Base-by-base conservation (phyloP, 2,797 vertebrate genomes). In the Botia almorhae region DNA sequence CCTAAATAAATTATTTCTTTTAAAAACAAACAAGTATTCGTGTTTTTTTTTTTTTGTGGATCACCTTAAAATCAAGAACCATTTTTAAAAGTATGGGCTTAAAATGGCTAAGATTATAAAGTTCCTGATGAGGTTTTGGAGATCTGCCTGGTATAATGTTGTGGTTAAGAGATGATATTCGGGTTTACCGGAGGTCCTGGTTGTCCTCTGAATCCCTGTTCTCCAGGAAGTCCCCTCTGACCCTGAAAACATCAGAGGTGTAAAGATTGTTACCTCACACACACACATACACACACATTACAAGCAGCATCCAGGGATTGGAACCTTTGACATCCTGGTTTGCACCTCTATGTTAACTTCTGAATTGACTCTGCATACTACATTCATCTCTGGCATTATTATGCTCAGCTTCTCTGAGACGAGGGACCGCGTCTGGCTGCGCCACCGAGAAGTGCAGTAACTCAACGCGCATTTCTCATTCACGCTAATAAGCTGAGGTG, bases 151-250 rank as follows among this genome's bases (percentile, higher is more conserved):
- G 39, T 43, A 10, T 43, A 43, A 43, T 8, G 39, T 43, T 43
- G 1, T 43, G 39, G 7, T 7, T 43, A 2, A 16, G 33, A 17
- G 14, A 36, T 2, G 7, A 12, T n/a, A 7, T 14, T 0, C 33
- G 58, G 1, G 0, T 78, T 93, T 94, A 99, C 98, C 90, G 82
- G 83, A 4, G 69, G 80, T 83, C 98, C 98, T 64, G 84, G 2
- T 16, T 83, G 91, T 86, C 98, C 98, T 63, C 84, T 93, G 8
- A 92, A 93, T 33, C 98, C 98, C 68, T 93, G 85, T 75, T 94
- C 91, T 82, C 97, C 98, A 76, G 95, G 94, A 78, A 87, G 87
- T 19, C 98, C 98, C 78, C 90, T 93, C 2, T 81, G 90, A 65
- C 97, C 97, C 97, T 98, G 84, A 3, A 81, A 68, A 86, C 36